phyloP scores from a whole-genome alignment of 1,140 invertebrate species.

The Penaeus japonicus region DNA sequence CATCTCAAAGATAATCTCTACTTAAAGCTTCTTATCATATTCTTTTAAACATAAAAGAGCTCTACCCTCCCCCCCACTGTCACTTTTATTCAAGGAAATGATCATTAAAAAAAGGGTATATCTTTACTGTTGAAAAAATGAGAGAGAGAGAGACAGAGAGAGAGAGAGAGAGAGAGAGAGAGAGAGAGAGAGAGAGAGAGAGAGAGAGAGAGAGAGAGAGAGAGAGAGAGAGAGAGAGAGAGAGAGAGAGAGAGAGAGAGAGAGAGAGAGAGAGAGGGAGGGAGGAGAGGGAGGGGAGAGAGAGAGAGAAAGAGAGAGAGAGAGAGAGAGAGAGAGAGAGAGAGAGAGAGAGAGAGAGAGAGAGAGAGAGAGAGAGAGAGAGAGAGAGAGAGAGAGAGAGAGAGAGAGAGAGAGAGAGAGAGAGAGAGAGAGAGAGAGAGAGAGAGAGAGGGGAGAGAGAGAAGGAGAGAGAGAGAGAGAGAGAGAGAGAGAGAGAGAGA shows the following conservation, averaged over 20 bases:
- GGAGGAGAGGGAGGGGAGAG: not conserved
- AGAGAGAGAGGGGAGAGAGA: not conserved
- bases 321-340: not conserved
- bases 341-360: not conserved
- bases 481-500: constrained; percentile 26
- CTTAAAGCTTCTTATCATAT: too few relatives aligned
- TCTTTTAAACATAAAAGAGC: too few relatives aligned
- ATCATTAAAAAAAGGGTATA: not conserved
- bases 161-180: not conserved
- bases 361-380: not conserved
- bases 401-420: not conserved
- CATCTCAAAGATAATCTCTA: too few relatives aligned
- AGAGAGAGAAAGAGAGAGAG: constrained; percentile 10
- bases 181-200: not conserved
- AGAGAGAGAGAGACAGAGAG: not conserved
- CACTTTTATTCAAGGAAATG: not conserved
- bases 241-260: not conserved
- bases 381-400: not conserved
- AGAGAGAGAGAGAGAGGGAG: not conserved
- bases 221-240: not conserved
- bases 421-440: too few relatives aligned
- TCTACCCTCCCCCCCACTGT: too few relatives aligned
- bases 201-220: not conserved
- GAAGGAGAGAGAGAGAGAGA: not conserved
- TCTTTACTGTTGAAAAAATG: not conserved